Percentiles rank a stretch among this genome's conserved stretches.
Conservation (phyloP, 2,113 vertebrate genomes). For the Copsychus sechellarum region DNA sequence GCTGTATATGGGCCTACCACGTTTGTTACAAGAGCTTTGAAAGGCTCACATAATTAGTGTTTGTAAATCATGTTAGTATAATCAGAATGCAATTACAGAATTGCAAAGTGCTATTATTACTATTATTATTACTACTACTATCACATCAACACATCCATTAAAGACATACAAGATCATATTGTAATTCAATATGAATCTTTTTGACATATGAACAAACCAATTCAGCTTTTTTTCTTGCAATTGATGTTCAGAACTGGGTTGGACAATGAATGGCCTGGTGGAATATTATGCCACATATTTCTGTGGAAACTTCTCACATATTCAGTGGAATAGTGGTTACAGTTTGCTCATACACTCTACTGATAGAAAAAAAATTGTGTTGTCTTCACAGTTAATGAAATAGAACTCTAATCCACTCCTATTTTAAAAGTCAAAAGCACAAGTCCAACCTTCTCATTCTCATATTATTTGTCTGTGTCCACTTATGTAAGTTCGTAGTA, state of each 20-base stretch:
- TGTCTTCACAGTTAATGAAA: not conserved
- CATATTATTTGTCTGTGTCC: not conserved
- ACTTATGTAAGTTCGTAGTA: not conserved
- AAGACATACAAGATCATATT: not conserved
- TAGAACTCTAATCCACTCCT: not conserved
- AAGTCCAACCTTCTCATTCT: not conserved
- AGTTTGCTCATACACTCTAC: not conserved
- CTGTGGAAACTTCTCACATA: not conserved
- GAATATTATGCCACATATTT: not conserved
- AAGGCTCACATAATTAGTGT: slow-evolving; percentile 29
- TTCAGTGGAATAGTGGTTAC: not conserved
- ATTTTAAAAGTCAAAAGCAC: not conserved
- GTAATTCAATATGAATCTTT: not conserved
- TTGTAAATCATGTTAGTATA: slow-evolving; percentile 41
- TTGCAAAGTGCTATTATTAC: not conserved
- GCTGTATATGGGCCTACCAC: not conserved
- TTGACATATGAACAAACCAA: not conserved
- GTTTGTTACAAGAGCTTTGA: not conserved
- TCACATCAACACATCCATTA: not conserved
- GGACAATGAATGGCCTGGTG: not conserved
- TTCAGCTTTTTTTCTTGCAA: not conserved
- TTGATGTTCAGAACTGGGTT: not conserved
- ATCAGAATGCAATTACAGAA: slow-evolving; percentile 22
- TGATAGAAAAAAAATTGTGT: not conserved
- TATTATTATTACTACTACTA: not conserved